Evolutionary conservation across 1,140 invertebrate species (phyloP).

Genomic region (roundworm (Caenorhabditis elegans)): WBcel235 BX284605.5:8940001-8940500

Average conservation of each 20-base stretch:
- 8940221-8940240: conserved; percentile 66
- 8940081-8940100: background rate
- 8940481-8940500: conserved; percentile 57
- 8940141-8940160: conserved; percentile 65
- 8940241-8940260: conserved; percentile 62
- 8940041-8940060: background rate
- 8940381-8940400: conserved; percentile 51
- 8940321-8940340: conserved; percentile 65
- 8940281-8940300: conserved; percentile 62
- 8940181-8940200: conserved; percentile 64
- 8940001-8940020: conserved; percentile 65
- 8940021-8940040: conserved; percentile 65
- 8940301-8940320: conserved; percentile 65
- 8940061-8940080: background rate
- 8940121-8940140: conserved; percentile 65
- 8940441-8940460: conserved; percentile 57
- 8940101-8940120: conserved; percentile 34
- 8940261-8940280: conserved; percentile 62
- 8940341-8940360: conserved; percentile 60
- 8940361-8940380: conserved; percentile 63
- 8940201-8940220: conserved; percentile 62
- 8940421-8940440: conserved; percentile 60
- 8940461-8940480: conserved; percentile 56
- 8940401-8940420: conserved; percentile 26
- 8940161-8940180: conserved; percentile 63